Percentiles rank a stretch among this genome's conserved stretches.
phyloP scores from a whole-genome alignment of 1,140 invertebrate genomes.

The Idris sp. region DNA sequence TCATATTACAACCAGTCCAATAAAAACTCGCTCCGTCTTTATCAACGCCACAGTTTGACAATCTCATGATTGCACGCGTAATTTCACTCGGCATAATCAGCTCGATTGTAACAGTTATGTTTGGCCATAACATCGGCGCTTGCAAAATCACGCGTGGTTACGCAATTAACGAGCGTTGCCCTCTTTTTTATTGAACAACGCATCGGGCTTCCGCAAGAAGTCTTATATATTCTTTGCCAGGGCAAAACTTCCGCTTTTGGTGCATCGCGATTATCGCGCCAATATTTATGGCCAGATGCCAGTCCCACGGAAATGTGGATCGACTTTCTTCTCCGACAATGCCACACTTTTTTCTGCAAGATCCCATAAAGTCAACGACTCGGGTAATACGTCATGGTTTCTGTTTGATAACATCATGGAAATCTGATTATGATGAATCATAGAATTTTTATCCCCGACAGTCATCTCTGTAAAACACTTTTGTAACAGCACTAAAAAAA shows the following conservation, averaged over 20 bases:
- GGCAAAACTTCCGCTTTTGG: conserved; percentile 28
- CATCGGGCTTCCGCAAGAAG: conserved; percentile 24
- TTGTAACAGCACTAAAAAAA: too few relatives aligned
- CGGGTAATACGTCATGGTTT: conserved; percentile 14
- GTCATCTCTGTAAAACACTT: too few relatives aligned
- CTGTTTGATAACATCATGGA: conserved; percentile 10
- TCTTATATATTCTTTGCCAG: background rate
- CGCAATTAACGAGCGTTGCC: conserved; percentile 44
- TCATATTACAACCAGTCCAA: conserved; percentile 2
- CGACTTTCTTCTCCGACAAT: conserved; percentile 41
- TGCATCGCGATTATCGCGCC: conserved; percentile 3
- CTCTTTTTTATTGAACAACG: conserved; percentile 40
- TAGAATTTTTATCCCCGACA: too few relatives aligned
- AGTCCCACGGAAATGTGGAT: conserved; percentile 28
- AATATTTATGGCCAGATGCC: conserved; percentile 19
- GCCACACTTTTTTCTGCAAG: conserved; percentile 16
- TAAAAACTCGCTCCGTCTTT: conserved; percentile 23
- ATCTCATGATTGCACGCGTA: conserved; percentile 17
- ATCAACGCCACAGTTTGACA: conserved; percentile 29
- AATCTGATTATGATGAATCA: too few relatives aligned
- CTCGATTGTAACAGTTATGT: conserved; percentile 26
- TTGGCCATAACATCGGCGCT: conserved; percentile 11
- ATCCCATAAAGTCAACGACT: conserved; percentile 23
- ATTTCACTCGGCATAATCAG: conserved; percentile 29
- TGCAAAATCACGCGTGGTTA: conserved; percentile 25